Conservation (phyloP, 2,113 vertebrate genomes). For the Sphyrna mokarran region DNA sequence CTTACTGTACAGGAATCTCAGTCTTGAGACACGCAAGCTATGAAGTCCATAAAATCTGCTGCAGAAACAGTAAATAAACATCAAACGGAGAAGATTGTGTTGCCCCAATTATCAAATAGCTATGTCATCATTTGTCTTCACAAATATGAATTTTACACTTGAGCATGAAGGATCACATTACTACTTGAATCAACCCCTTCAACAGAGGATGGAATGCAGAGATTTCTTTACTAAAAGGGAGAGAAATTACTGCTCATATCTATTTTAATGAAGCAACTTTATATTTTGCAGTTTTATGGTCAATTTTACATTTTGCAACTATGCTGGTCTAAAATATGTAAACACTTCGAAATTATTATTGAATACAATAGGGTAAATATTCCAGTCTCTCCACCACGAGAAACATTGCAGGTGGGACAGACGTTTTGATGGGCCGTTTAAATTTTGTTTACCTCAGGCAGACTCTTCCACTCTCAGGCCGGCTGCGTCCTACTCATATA, state of each 20-base stretch:
- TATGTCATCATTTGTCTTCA: not conserved
- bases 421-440: too few relatives aligned
- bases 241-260: not conserved
- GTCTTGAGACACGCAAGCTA: not conserved
- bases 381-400: too few relatives aligned
- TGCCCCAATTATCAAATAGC: not conserved
- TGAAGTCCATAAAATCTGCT: not conserved
- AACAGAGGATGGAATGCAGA: not conserved
- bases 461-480: not conserved
- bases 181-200: not conserved
- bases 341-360: not conserved
- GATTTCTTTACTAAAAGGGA: not conserved
- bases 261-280: not conserved
- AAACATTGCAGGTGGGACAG: too few relatives aligned
- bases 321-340: not conserved
- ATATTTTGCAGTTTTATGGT: not conserved
- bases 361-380: too few relatives aligned
- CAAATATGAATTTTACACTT: not conserved
- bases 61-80: not conserved
- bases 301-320: not conserved
- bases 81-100: not conserved
- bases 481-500: not conserved
- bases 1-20: not conserved
- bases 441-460: too few relatives aligned
- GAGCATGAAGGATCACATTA: not conserved